Percentiles rank a stretch among this genome's conserved stretches.
These are phyloP conservation scores for Nymphalis urticae DNA, from an alignment of 2,888 invertebrate species.

Conservation along the genomic window DNA sequence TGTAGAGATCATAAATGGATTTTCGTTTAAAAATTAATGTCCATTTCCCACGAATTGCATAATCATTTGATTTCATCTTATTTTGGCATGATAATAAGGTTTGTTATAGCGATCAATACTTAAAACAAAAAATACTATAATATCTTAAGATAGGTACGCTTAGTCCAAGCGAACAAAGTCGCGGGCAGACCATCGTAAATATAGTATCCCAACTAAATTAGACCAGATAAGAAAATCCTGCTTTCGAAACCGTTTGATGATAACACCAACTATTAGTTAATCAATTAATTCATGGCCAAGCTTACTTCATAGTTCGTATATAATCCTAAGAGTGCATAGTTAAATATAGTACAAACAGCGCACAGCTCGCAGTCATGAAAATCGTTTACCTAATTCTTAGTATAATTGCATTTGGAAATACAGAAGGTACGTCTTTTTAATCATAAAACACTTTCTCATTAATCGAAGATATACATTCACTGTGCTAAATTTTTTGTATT, in stretches of 20 bases:
- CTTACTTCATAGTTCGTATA: conserved; percentile 29
- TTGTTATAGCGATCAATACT: too few species aligned
- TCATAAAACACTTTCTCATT: background rate
- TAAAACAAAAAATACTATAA: too few species aligned
- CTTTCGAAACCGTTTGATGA: conserved; percentile 43
- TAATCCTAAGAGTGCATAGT: conserved; percentile 23
- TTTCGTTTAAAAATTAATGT: too few species aligned
- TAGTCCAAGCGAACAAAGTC: background rate
- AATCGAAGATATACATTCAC: background rate
- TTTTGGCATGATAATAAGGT: too few species aligned
- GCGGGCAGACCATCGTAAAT: background rate
- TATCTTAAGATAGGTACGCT: too few species aligned
- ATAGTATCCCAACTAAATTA: background rate
- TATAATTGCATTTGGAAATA: conserved; percentile 23
- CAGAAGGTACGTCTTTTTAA: conserved; percentile 24
- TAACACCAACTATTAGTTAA: conserved; percentile 37
- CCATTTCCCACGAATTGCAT: too few species aligned
- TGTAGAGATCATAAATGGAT: too few species aligned
- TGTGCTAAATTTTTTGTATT: background rate
- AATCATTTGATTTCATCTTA: too few species aligned
- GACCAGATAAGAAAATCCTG: conserved; percentile 36
- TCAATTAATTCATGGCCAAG: conserved; percentile 40
- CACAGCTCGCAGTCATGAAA: conserved; percentile 18
- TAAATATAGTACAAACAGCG: conserved; percentile 10
- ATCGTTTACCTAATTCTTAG: conserved; percentile 27